These are phyloP conservation scores for Globodera rostochiensis DNA, from an alignment of 1,140 invertebrate species.

Conservation along the genomic window DNA sequence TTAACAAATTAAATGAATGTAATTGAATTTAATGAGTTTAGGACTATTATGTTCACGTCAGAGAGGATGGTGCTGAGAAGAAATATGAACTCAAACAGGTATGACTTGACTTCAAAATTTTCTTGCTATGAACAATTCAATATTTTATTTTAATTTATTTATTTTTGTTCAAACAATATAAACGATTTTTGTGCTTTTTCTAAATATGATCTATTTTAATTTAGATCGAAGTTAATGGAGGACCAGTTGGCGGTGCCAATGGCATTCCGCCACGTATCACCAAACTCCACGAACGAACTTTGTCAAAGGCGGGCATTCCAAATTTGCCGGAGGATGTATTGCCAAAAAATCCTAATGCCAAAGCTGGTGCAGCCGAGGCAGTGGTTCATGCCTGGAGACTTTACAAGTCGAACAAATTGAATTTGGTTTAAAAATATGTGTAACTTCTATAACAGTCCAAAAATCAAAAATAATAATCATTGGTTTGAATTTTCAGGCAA, in stretches of 20 bases:
- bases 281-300: conserved; percentile 68
- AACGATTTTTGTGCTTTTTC: no score
- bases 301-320: conserved; percentile 39
- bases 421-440: background rate
- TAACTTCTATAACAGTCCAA: background rate
- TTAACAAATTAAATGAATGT: no score
- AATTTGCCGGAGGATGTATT: conserved; percentile 29
- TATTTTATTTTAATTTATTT: no score
- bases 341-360: conserved; percentile 53
- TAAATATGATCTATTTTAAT: no score
- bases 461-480: no score
- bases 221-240: conserved; percentile 92
- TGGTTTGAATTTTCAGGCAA: conserved; percentile 25
- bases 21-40: background rate
- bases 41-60: conserved; percentile 55
- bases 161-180: no score
- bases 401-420: background rate
- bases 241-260: conserved; percentile 84
- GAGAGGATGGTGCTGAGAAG: background rate
- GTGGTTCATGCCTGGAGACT: conserved; percentile 54
- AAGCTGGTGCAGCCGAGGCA: conserved; percentile 49
- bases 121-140: no score
- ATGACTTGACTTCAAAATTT: background rate
- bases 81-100: conserved; percentile 58
- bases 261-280: conserved; percentile 76